phyloP scores from a whole-genome alignment of 2,113 vertebrate genomes.

The Hymenochirus boettgeri region DNA sequence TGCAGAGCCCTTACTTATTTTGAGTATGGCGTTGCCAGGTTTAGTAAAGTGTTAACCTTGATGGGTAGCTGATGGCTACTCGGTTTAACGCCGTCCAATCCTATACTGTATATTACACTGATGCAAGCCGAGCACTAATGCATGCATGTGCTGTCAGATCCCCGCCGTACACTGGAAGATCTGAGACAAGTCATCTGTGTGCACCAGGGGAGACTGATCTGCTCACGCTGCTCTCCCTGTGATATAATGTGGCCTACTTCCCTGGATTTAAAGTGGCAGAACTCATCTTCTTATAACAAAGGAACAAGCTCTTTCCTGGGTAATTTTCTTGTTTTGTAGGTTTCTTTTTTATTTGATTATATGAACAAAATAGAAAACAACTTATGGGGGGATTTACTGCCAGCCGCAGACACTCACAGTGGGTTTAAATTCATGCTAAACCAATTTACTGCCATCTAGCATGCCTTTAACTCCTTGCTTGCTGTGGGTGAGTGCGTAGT shows the following conservation, averaged over 20 bases:
- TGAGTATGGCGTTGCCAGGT: conserved; percentile 53
- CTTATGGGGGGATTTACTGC: no score
- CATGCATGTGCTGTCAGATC: conserved; percentile 48
- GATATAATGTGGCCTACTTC: background rate
- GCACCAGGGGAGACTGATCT: background rate
- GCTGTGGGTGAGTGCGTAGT: no score
- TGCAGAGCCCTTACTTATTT: conserved; percentile 48
- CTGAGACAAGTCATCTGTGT: background rate
- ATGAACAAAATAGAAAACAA: no score
- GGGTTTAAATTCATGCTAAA: no score
- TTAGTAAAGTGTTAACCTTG: conserved; percentile 60
- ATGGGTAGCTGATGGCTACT: conserved; percentile 53
- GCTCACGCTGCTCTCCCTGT: background rate
- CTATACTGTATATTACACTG: conserved; percentile 44
- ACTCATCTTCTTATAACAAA: background rate
- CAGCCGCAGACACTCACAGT: no score
- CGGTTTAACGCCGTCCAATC: conserved; percentile 48
- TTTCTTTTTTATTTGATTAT: no score
- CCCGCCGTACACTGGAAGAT: conserved; percentile 17
- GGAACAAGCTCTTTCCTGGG: no score
- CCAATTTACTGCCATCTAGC: no score
- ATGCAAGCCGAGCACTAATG: conserved; percentile 48
- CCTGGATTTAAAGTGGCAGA: background rate
- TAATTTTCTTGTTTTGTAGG: no score
- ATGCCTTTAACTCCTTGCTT: no score